These are phyloP conservation scores for Drosophila leontia DNA, from an alignment of 1,140 invertebrate genomes.

Conservation along the genomic window DNA sequence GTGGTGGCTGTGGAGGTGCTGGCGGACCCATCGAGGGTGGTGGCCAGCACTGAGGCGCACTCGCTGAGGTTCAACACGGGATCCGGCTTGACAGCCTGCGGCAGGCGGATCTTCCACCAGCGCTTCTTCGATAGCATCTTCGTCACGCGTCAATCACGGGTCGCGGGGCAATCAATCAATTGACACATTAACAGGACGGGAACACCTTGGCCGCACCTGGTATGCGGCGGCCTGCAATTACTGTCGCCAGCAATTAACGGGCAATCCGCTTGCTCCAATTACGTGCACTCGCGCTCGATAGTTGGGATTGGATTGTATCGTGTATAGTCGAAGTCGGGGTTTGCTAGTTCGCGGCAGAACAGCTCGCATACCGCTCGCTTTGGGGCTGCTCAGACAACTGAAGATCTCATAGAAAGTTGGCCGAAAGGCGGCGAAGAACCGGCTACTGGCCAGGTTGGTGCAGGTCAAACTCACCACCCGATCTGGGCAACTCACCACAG, in stretches of 20 bases:
- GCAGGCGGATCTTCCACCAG: conserved; percentile 77
- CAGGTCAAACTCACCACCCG: conserved; percentile 76
- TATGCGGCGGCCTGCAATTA: conserved; percentile 58
- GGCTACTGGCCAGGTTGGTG: conserved; percentile 62
- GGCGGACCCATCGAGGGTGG: conserved; percentile 27
- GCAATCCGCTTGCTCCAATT: conserved; percentile 83
- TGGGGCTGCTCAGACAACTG: conserved; percentile 61
- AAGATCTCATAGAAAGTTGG: conserved; percentile 68
- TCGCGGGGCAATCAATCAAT: conserved; percentile 55
- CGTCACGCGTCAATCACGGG: conserved; percentile 48
- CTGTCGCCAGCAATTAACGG: conserved; percentile 74
- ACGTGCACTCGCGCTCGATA: conserved; percentile 63
- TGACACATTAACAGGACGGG: conserved; percentile 72
- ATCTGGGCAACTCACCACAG: conserved; percentile 36
- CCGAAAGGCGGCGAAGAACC: conserved; percentile 40
- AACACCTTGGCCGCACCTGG: conserved; percentile 42
- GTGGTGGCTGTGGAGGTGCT: conserved; percentile 49
- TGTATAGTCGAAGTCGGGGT: background rate
- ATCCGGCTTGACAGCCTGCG: conserved; percentile 56
- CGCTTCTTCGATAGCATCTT: conserved; percentile 60
- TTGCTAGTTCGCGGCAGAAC: conserved; percentile 17
- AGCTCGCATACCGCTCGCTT: conserved; percentile 52
- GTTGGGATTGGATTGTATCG: background rate
- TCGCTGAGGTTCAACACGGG: conserved; percentile 64
- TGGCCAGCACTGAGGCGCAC: conserved; percentile 61